Conservation (phyloP, 2,888 invertebrate genomes). For the Subacronicta megacephala region DNA sequence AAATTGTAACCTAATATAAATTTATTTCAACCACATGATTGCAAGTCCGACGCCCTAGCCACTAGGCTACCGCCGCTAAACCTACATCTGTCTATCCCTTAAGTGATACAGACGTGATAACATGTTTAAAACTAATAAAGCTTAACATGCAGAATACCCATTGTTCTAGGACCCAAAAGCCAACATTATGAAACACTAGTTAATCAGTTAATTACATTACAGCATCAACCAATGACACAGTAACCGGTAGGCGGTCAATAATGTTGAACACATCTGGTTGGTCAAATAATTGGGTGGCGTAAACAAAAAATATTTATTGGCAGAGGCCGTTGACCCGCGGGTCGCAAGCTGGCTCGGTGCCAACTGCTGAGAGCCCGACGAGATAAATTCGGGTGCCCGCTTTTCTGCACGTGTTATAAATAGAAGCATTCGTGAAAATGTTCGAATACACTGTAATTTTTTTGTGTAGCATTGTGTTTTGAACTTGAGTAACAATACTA, state of each 20-base stretch:
- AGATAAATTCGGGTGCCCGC: conserved; percentile 64
- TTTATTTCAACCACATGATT: too few species aligned
- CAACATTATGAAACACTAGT: neutral
- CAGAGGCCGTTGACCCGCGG: conserved; percentile 59
- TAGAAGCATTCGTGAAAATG: conserved; percentile 32
- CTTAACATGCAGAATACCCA: neutral
- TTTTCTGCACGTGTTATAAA: conserved; percentile 57
- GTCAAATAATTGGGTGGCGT: conserved; percentile 53
- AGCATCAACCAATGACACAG: conserved; percentile 18
- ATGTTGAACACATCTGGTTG: conserved; percentile 12
- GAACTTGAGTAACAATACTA: neutral
- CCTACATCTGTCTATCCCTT: too few species aligned
- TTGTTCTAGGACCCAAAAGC: neutral
- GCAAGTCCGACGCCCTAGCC: too few species aligned
- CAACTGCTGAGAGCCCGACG: conserved; percentile 44
- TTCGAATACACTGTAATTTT: conserved; percentile 10
- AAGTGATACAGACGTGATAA: too few species aligned
- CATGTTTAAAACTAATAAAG: too few species aligned
- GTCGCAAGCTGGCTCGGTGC: conserved; percentile 29
- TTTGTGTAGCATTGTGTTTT: conserved; percentile 4
- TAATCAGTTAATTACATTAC: conserved; percentile 21
- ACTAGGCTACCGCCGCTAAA: too few species aligned
- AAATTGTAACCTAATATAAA: too few species aligned
- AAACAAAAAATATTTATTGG: conserved; percentile 74
- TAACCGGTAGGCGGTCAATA: conserved; percentile 28